phyloP scores from a whole-genome alignment of 2,797 vertebrate genomes.

The Lindbergichthys nudifrons region DNA sequence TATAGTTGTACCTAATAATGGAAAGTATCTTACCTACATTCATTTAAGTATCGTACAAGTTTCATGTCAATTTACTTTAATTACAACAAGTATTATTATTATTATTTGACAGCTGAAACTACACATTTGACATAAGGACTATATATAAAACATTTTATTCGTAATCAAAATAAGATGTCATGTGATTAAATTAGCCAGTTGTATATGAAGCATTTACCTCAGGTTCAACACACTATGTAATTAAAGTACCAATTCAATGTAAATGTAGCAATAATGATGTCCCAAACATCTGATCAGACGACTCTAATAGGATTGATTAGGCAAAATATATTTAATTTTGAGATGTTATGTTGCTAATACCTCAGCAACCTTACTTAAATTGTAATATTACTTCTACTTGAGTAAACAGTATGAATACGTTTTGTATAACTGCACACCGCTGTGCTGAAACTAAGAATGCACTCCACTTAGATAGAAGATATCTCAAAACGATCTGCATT shows the following conservation, averaged over 20 bases:
- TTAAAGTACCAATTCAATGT: background rate
- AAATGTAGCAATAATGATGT: background rate
- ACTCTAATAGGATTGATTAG: background rate
- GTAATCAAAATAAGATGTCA: background rate
- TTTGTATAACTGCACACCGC: background rate
- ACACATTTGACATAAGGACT: background rate
- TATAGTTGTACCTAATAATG: conserved; percentile 1
- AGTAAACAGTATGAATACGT: background rate
- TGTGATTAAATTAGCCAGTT: background rate
- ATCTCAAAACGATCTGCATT: background rate
- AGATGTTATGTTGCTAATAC: background rate
- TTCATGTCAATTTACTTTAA: background rate
- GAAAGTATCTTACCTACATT: background rate
- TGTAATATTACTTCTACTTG: background rate
- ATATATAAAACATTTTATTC: background rate
- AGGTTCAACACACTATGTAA: background rate
- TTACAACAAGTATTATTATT: background rate
- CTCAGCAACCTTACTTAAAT: background rate
- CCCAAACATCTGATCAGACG: fast-evolving
- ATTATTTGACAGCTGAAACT: background rate
- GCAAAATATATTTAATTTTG: background rate
- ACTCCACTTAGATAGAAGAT: background rate
- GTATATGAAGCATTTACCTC: background rate
- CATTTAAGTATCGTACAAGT: background rate
- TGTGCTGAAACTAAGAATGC: background rate